Base-by-base conservation (phyloP, 2,888 invertebrate species). In the Eutolmus rufibarbis region DNA sequence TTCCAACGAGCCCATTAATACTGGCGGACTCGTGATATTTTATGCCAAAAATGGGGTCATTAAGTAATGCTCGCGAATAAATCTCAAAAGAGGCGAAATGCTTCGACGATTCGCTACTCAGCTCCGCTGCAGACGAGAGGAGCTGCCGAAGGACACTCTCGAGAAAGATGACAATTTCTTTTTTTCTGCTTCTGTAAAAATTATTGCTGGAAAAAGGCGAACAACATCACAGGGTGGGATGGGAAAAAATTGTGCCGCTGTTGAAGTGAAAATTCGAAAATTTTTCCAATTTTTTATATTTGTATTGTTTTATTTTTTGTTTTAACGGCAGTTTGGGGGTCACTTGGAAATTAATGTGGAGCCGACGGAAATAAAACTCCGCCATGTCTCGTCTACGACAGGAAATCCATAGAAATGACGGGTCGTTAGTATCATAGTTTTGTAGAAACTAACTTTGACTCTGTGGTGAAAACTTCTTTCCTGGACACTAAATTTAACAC, bases 1-100 rank as follows among this genome's bases (percentile, higher is more conserved):
- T 85, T 85, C 51, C 43, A 74, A 85, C 74, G 85, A 85, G 19
- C 74, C 85, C 85, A 85, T 85, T 85, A 74, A 85, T 74, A 85
- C 43, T 85, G 74, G 74, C 23, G 31, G 37, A 85, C 34, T 85
- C 34, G 85, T 74, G 74, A 66, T 57, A 82, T 79, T 84, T 84
- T 57, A 85, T 74, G 46, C 85, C 46, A 79, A 46, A 74, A 85
- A 85, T 85, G 82, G 82, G 82, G 82, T 66, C 82, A 82, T 82
- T 82, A 82, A 51, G 82, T 82, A 82, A 82, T 82, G 23, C 51
- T 46, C 46, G 31, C 79, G 79, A 46, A 79, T 79, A 79, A 79
- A 79, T 79, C 79, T 51, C 12, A 12, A 56, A 79, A 79, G 40
- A 28, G 79, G 40, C 28, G 51, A 66, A 66, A 66, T 66, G 66